Percentiles rank a stretch among this genome's conserved stretches.
These are phyloP conservation scores for Calliopum simillimum DNA, from an alignment of 2,888 invertebrate species.

Conservation along the genomic window DNA sequence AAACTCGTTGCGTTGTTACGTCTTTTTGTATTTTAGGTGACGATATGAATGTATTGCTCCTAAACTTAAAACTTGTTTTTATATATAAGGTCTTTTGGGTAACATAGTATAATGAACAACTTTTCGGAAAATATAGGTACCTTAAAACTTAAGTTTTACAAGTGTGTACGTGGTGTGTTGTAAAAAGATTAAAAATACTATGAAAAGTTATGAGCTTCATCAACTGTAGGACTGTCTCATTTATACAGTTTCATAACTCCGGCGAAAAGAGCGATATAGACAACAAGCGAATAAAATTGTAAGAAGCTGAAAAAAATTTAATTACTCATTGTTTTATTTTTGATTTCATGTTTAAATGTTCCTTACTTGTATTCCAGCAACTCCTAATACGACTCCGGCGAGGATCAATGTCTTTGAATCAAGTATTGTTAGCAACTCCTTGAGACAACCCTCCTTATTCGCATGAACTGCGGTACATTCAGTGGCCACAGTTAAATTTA, in stretches of 20 bases:
- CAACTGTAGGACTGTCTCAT: background rate
- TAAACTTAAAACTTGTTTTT: too few species aligned
- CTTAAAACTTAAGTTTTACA: too few species aligned
- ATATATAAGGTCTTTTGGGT: too few species aligned
- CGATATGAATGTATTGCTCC: too few species aligned
- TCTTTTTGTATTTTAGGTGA: too few species aligned
- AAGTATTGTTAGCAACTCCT: slow-evolving; percentile 74
- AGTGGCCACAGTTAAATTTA: slow-evolving; percentile 69
- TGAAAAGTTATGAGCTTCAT: background rate
- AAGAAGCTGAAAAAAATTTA: slow-evolving; percentile 74
- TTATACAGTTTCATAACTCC: slow-evolving; percentile 90
- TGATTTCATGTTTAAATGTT: background rate
- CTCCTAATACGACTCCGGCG: slow-evolving; percentile 85
- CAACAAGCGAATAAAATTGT: slow-evolving; percentile 94
- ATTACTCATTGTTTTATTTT: slow-evolving; percentile 15
- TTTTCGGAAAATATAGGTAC: too few species aligned
- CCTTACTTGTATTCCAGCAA: slow-evolving; percentile 87
- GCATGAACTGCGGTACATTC: slow-evolving; percentile 69
- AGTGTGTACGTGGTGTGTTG: too few species aligned
- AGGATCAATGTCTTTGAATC: slow-evolving; percentile 80
- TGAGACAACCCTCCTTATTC: slow-evolving; percentile 75
- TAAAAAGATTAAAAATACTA: too few species aligned
- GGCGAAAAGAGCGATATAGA: slow-evolving; percentile 91
- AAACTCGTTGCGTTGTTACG: too few species aligned
- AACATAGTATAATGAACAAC: too few species aligned